These are phyloP conservation scores for Fratercula arctica DNA, from an alignment of 2,797 vertebrate species.

Conservation along the genomic window DNA sequence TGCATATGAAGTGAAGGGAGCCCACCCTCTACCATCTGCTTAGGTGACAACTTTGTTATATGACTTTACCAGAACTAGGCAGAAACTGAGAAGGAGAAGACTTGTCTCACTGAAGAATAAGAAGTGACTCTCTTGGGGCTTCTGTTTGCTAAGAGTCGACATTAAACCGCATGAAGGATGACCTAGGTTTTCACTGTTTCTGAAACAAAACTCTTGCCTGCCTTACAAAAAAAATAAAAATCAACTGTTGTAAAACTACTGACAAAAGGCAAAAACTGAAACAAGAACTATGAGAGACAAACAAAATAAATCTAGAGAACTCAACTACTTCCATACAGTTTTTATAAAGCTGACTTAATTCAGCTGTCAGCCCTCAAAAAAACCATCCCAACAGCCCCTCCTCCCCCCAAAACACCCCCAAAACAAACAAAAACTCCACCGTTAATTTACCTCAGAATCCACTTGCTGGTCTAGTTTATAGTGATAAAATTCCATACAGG, in stretches of 20 bases:
- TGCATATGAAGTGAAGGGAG: background rate
- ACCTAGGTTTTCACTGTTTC: background rate
- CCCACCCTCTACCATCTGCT: background rate
- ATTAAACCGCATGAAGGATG: background rate
- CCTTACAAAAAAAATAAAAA: background rate
- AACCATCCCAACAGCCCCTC: accelerated
- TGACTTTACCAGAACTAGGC: background rate
- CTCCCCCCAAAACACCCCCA: accelerated
- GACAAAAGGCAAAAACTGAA: background rate
- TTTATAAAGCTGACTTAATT: background rate
- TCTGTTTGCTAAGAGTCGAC: background rate
- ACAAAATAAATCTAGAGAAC: background rate
- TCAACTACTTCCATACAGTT: background rate
- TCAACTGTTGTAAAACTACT: background rate
- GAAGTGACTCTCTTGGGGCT: background rate
- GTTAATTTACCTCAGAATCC: background rate
- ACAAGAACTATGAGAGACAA: background rate
- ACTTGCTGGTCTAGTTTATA: background rate
- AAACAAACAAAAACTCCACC: background rate
- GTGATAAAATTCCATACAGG: background rate
- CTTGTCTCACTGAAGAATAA: background rate
- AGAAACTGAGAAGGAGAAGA: background rate
- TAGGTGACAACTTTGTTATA: background rate
- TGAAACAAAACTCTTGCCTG: background rate
- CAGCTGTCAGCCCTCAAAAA: background rate